Evolutionary conservation across 2,797 vertebrate species (phyloP), one percentile per base, ranked within the genome.

Genomic region (Cyprinella venusta): DNA sequence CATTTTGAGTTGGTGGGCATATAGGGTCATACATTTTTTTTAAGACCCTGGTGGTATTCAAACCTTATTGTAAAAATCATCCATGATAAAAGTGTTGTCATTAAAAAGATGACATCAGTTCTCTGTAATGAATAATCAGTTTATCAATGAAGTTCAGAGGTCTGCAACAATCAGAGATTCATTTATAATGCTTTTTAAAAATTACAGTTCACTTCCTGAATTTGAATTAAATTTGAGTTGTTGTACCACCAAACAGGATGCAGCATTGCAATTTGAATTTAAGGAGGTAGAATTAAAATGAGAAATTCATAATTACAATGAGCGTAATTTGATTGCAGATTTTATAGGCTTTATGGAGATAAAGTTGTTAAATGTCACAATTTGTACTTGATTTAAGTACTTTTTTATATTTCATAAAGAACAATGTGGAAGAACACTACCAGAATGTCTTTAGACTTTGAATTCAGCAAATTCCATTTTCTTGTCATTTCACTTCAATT

Each of bases 151-250:
- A 30, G 42, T 18, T 33, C 48, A 33, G 70, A 33, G 30, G 9
- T 72, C 45, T n/a, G 48, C 0, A 18, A 19, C 30, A 54, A n/a
- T 54, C 26, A 26, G 33, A 36, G 30, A 54, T 8, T 30, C 36
- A 36, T 74, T 54, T 6, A 7, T 10, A 54, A 74, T 74, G 48
- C 48, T 72, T 52, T 52, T 72, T 52, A 52, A 71, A 71, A 15
- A 33, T 52, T 33, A 6, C 2, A 21, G 3, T 10, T 24, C 12
- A 45, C 40, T 42, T 74, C 52, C 16, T 6, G 26, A 48, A 30
- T 19, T 71, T 71, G 0, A 19, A 50, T 71, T 6, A 10, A 30
- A 33, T 72, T 72, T 12, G 26, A 33, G 12, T 19, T 33, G 16
- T 33, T 71, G 69, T 72, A n/a, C n/a, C n/a, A 50, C 16, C 26